A percentile compares a stretch with the other conserved stretches of the same genome.
Evolutionary conservation across 1,140 invertebrate genomes (phyloP).

Genomic region (Diprion similis): DNA sequence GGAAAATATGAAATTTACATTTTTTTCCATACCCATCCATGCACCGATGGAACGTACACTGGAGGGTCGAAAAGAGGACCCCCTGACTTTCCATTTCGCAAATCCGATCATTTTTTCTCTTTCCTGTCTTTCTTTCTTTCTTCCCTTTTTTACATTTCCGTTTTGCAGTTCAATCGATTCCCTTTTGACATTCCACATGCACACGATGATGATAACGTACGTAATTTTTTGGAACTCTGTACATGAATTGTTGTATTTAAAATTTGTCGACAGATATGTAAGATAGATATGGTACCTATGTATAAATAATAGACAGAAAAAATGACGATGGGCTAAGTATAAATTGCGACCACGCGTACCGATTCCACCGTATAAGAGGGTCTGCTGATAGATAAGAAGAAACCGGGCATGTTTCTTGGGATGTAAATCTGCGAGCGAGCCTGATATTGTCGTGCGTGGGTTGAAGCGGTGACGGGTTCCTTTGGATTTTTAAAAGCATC

Average conservation of each 20-base stretch:
- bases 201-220: too few species aligned
- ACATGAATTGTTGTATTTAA: too few species aligned
- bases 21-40: not conserved
- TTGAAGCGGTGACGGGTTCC: not conserved
- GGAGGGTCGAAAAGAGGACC: not conserved
- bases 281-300: too few species aligned
- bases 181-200: too few species aligned
- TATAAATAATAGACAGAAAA: too few species aligned
- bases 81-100: conserved; percentile 3
- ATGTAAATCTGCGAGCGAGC: not conserved
- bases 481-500: not conserved
- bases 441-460: not conserved
- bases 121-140: not conserved
- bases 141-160: not conserved
- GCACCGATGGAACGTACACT: not conserved
- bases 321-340: too few species aligned
- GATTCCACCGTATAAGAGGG: not conserved
- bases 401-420: not conserved
- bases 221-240: too few species aligned
- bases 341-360: not conserved
- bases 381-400: not conserved
- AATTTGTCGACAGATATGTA: too few species aligned
- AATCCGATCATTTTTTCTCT: not conserved
- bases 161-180: too few species aligned
- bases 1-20: not conserved